Evolutionary conservation across 1,140 invertebrate genomes (phyloP), one percentile per base, ranked within the genome.

Genomic region (Orussus abietinus): DNA sequence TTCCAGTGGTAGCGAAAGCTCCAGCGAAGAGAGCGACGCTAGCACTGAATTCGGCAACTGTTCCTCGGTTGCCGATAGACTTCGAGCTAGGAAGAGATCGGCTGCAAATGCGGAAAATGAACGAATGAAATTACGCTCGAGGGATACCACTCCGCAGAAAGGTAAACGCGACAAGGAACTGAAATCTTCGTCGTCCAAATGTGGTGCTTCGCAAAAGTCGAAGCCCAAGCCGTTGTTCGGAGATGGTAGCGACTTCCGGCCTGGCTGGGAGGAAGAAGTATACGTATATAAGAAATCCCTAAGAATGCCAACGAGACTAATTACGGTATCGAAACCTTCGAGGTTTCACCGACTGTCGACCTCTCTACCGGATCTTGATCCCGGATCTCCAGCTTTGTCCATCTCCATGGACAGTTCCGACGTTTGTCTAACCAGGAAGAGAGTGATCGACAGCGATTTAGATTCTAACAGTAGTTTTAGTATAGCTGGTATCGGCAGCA

Each of bases 201-300:
- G 28, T 25, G 33, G 26, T 22, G 0, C 31, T 0, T 41, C 51
- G 0, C 51, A 62, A 9, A 71, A 69, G 28, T 10, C 39, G 0
- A 69, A 66, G 38, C 66, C 57, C 0, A 83, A 84, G 57, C 76
- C 80, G 2, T 68, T 76, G 11, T 85, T 85, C 57, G 82, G 83
- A 1, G 83, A 85, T 62, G 81, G 82, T n/a, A 83, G 82, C 28
- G 80, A 84, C 53, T 85, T 86, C 52, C 75, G 77, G 49, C 84
- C 84, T 0, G 84, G 85, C 0, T 89, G 85, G 85, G 84, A 88
- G 67, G 83, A 85, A 53, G 86, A 88, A 54, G 75, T 89, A 14
- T 88, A 86, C 51, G 80, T 79, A 45, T 91, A 85, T 51, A 90
- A 91, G 63, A 77, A 83, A 47, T 87, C 86, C 0, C 64, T 90